Conservation (phyloP, 2,888 invertebrate species). For the Nemoura dubitans region DNA sequence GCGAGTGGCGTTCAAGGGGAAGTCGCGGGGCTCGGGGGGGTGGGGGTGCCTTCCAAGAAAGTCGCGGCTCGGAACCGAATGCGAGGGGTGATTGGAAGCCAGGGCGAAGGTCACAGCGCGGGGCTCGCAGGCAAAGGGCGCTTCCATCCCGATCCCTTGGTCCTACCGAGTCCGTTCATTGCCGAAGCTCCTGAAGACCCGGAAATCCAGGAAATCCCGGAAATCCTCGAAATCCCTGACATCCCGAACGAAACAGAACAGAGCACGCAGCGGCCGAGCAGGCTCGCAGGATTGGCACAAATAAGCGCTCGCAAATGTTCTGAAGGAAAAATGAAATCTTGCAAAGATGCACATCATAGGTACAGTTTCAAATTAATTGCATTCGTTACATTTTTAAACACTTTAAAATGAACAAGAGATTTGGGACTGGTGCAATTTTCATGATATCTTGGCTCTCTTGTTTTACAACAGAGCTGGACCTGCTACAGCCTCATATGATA, state of each 20-base stretch:
- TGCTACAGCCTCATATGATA: constrained; percentile 53
- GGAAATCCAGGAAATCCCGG: neutral
- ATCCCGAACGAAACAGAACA: constrained; percentile 1
- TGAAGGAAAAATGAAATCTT: constrained; percentile 13
- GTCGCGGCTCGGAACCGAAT: neutral
- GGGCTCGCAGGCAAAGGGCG: neutral
- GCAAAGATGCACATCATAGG: constrained; percentile 33
- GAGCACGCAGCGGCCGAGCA: neutral
- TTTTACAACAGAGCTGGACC: constrained; percentile 55
- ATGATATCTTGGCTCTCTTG: neutral
- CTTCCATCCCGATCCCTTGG: neutral
- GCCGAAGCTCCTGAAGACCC: neutral
- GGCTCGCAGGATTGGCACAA: neutral
- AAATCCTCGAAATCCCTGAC: neutral
- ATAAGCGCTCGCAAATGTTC: constrained; percentile 39
- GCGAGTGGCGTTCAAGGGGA: too few relatives aligned
- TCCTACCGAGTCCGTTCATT: neutral
- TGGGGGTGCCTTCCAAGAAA: neutral
- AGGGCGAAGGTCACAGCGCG: neutral
- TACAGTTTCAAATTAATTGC: neutral
- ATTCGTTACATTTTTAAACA: neutral
- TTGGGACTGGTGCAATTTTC: neutral
- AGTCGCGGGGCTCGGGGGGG: too few relatives aligned
- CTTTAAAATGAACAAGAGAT: neutral
- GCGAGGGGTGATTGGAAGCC: neutral